phyloP scores from a whole-genome alignment of 2,113 vertebrate species.

The Dasypus novemcinctus region DNA sequence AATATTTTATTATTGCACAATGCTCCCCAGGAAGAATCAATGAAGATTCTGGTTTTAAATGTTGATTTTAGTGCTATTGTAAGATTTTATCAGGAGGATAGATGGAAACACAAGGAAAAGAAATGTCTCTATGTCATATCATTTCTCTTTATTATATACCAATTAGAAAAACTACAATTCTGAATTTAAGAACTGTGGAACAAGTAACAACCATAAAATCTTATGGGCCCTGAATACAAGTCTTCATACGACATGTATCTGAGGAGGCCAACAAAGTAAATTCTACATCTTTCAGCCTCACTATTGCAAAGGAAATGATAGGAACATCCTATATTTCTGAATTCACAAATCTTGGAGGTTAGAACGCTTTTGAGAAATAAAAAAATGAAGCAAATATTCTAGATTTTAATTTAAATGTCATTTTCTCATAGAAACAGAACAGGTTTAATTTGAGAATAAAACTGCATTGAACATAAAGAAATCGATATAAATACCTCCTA shows the following conservation, averaged over 20 bases:
- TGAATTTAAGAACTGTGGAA: neutral
- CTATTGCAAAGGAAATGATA: neutral
- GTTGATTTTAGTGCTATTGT: neutral
- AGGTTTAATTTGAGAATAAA: slow-evolving; percentile 64
- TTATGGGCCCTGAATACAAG: neutral
- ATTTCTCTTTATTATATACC: slow-evolving; percentile 16
- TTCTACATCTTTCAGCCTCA: neutral
- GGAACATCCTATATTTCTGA: neutral
- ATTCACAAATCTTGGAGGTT: neutral
- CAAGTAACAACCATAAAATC: slow-evolving; percentile 3
- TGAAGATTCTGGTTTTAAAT: neutral
- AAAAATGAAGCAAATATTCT: slow-evolving; percentile 13
- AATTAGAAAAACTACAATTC: neutral
- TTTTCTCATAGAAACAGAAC: slow-evolving; percentile 22
- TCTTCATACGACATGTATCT: neutral
- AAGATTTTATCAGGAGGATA: slow-evolving; percentile 11
- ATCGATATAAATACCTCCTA: neutral
- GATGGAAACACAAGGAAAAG: neutral
- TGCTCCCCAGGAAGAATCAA: neutral
- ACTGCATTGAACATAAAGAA: slow-evolving; percentile 35
- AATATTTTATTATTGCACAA: slow-evolving; percentile 41
- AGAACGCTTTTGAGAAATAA: neutral
- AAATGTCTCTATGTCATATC: neutral
- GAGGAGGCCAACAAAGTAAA: neutral
- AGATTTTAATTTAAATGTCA: slow-evolving; percentile 54